A percentile compares a stretch with the other conserved stretches of the same genome.
Evolutionary conservation across 2,888 invertebrate genomes (phyloP).

Genomic region (Torymus auratus): DNA sequence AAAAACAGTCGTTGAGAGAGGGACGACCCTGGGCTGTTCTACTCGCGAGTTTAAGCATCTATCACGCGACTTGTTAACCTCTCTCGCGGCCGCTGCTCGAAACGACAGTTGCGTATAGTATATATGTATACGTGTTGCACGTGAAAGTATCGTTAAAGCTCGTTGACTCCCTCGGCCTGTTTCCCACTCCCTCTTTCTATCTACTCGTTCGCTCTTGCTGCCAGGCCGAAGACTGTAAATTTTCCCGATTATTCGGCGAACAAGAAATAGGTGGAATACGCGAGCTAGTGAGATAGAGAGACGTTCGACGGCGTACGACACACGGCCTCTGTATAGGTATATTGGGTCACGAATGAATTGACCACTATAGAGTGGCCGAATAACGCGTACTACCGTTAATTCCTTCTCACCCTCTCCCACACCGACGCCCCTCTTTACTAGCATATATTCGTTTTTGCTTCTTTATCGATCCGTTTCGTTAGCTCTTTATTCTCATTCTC

Average conservation of each 20-base stretch:
- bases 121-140: conserved; percentile 34
- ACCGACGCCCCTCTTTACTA: too few species aligned
- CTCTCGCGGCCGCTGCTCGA: neutral
- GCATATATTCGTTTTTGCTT: too few species aligned
- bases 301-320: conserved; percentile 9
- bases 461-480: too few species aligned
- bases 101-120: conserved; percentile 28
- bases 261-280: conserved; percentile 51
- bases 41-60: conserved; percentile 34
- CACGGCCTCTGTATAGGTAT: conserved; percentile 2
- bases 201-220: neutral
- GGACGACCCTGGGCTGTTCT: neutral
- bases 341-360: conserved; percentile 37
- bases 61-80: conserved; percentile 44
- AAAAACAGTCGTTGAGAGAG: neutral
- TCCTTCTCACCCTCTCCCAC: neutral
- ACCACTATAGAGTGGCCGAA: neutral
- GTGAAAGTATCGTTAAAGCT: conserved; percentile 50
- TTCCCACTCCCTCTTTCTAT: neutral
- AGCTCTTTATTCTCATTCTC: too few species aligned
- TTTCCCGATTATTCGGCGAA: conserved; percentile 41
- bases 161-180: neutral
- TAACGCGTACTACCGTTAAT: conserved; percentile 14
- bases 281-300: neutral
- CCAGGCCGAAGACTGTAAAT: conserved; percentile 35